Evolutionary conservation across 2,888 invertebrate species (phyloP).

Genomic region (Ischnus inquisitorius): DNA sequence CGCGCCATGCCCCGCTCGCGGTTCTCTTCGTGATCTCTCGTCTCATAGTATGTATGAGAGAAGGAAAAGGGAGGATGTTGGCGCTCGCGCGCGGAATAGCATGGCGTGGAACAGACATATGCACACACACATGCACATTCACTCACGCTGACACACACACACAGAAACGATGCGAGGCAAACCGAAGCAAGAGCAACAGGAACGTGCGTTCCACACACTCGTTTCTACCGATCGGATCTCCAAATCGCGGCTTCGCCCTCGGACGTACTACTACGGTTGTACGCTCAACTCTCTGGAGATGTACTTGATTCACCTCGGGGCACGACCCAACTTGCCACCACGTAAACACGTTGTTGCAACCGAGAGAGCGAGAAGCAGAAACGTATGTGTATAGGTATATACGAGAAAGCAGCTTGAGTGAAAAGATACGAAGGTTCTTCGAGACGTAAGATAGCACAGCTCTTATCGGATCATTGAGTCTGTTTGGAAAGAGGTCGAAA

Average conservation of each 20-base stretch:
- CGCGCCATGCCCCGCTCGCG: slow-evolving; percentile 64
- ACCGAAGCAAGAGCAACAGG: slow-evolving; percentile 27
- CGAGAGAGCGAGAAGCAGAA: slow-evolving; percentile 5
- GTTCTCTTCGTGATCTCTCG: slow-evolving; percentile 63
- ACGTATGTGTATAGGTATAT: neutral
- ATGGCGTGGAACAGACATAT: slow-evolving; percentile 1
- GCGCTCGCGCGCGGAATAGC: slow-evolving; percentile 40
- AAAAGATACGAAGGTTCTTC: slow-evolving; percentile 23
- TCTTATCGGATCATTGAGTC: slow-evolving; percentile 7
- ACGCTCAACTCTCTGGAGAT: slow-evolving; percentile 26
- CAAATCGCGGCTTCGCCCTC: slow-evolving; percentile 51
- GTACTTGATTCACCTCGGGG: slow-evolving; percentile 36
- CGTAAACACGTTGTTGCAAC: slow-evolving; percentile 44
- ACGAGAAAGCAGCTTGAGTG: slow-evolving; percentile 37
- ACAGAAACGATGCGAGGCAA: slow-evolving; percentile 16
- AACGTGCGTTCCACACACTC: slow-evolving; percentile 62
- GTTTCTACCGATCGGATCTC: slow-evolving; percentile 63
- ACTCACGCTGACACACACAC: neutral
- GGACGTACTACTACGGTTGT: slow-evolving; percentile 22
- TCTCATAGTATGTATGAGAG: slow-evolving; percentile 34
- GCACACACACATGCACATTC: neutral
- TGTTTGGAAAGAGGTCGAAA: neutral
- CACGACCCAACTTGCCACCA: slow-evolving; percentile 45
- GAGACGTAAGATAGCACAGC: neutral
- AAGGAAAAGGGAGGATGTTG: slow-evolving; percentile 33